Evolutionary conservation across 2,797 vertebrate genomes (phyloP), one percentile per base, ranked within the genome.

Genomic region (Sphenodon punctatus): DNA sequence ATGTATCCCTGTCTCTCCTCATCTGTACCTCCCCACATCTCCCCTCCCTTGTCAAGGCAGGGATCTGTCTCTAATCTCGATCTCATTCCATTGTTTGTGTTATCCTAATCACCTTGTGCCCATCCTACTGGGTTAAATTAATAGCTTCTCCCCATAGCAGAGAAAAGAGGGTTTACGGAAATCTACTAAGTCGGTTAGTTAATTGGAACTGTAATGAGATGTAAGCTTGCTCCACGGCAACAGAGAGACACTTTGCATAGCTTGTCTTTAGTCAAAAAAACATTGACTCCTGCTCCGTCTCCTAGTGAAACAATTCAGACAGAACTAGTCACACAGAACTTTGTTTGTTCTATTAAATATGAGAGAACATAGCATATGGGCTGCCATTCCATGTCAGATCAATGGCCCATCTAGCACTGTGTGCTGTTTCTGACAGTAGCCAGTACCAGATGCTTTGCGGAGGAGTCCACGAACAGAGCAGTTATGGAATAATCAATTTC

Each of bases 1-100:
- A n/a, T n/a, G n/a, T n/a, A n/a, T n/a, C n/a, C n/a, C n/a, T n/a
- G n/a, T n/a, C n/a, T n/a, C n/a, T n/a, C n/a, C n/a, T n/a, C n/a
- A n/a, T n/a, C n/a, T n/a, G n/a, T n/a, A n/a, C n/a, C n/a, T n/a
- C n/a, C n/a, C n/a, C n/a, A n/a, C n/a, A n/a, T n/a, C n/a, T n/a
- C n/a, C n/a, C n/a, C n/a, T n/a, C n/a, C n/a, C n/a, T 0, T 0
- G 3, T 34, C 12, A 5, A 48, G 43, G 38, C 69, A 20, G 39
- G 67, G 15, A 6, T 0, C 32, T 3, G 23, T 7, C 20, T 32
- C 68, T 61, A n/a, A 36, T 67, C 60, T 64, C 17, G 25, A 16
- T 42, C 39, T 64, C 36, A n/a, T 42, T n/a, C 64, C 10, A 27
- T 36, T 25, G 41, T 14, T 64, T 4, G 41, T 36, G 25, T 42